Percentiles rank a stretch among this genome's conserved stretches.
phyloP scores from a whole-genome alignment of 2,113 vertebrate species.

The Carassius carassius region DNA sequence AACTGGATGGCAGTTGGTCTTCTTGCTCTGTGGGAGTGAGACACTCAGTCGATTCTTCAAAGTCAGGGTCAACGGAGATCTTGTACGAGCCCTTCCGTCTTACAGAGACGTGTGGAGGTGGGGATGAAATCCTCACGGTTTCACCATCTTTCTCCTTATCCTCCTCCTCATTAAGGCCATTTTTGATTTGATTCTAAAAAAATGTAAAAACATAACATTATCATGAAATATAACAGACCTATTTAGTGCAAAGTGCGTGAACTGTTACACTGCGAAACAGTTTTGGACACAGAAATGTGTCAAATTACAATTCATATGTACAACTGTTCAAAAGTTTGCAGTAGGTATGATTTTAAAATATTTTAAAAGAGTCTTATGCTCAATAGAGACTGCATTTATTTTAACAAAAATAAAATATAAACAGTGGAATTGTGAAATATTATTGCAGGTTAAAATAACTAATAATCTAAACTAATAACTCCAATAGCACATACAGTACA shows the following conservation, averaged over 20 bases:
- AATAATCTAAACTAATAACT: too few species aligned
- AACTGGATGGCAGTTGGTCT: slow-evolving; percentile 11
- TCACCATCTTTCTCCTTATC: not conserved
- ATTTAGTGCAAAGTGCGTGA: not conserved
- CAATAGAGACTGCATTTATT: not conserved
- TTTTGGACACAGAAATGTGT: not conserved
- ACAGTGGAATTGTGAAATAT: not conserved
- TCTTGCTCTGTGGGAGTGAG: slow-evolving; percentile 6
- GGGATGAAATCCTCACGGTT: not conserved
- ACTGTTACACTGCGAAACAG: not conserved
- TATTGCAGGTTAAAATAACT: not conserved
- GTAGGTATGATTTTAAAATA: not conserved
- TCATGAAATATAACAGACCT: not conserved
- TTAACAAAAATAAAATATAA: not conserved
- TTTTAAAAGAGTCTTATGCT: not conserved
- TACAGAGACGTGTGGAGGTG: not conserved
- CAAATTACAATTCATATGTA: not conserved
- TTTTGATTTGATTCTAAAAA: slow-evolving; percentile 16
- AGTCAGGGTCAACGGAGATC: slow-evolving; percentile 53
- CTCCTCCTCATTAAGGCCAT: not conserved
- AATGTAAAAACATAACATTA: not conserved
- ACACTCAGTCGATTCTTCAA: slow-evolving; percentile 42
- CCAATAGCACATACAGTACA: too few species aligned
- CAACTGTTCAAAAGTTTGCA: not conserved
- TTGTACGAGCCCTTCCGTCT: slow-evolving; percentile 53